phyloP scores from a whole-genome alignment of 2,888 invertebrate genomes.

The Amitus sp. region DNA sequence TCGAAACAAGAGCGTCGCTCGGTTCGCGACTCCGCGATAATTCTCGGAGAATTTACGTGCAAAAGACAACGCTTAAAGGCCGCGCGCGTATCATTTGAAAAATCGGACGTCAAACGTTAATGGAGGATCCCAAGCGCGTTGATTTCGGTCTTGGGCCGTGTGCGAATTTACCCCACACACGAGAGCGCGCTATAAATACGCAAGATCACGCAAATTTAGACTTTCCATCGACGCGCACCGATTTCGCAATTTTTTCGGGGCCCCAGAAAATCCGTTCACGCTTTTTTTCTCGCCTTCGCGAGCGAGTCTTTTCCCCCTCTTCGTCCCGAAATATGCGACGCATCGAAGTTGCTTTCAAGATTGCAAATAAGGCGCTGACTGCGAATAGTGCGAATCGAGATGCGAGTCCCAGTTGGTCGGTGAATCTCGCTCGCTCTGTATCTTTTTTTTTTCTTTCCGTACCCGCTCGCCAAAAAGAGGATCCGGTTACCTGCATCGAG shows the following conservation, averaged over 20 bases:
- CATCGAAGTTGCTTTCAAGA: constrained; percentile 7
- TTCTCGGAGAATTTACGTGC: too few relatives aligned
- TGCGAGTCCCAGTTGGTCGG: constrained; percentile 25
- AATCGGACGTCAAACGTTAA: constrained; percentile 1
- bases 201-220: constrained; percentile 43
- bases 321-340: neutral
- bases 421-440: constrained; percentile 28
- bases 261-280: neutral
- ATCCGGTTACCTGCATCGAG: constrained; percentile 45
- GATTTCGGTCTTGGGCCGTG: too few relatives aligned
- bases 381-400: constrained; percentile 27
- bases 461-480: constrained; percentile 39
- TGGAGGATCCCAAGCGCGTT: constrained; percentile 5
- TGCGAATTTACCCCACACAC: constrained; percentile 12
- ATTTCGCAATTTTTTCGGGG: too few relatives aligned
- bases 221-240: constrained; percentile 38
- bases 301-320: neutral
- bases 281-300: too few relatives aligned
- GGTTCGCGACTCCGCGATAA: too few relatives aligned
- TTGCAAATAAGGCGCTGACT: constrained; percentile 19
- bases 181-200: constrained; percentile 40
- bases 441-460: constrained; percentile 19
- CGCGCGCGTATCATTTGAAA: neutral
- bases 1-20: neutral
- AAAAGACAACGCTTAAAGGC: neutral